Evolutionary conservation across 2,113 vertebrate species (phyloP).

Genomic region (Microcebus jonahi): DNA sequence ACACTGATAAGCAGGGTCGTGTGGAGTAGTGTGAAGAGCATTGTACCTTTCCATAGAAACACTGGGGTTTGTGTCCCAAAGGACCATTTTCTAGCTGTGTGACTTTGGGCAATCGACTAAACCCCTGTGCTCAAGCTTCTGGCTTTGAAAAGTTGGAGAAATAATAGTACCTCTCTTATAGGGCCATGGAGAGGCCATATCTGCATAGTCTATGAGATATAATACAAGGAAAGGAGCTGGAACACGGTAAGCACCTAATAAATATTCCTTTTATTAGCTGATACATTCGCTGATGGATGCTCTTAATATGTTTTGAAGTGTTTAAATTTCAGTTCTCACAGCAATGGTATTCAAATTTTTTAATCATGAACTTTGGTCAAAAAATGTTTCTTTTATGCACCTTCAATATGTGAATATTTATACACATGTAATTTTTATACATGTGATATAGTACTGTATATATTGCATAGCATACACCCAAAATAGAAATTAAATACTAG

Average conservation of each 20-base stretch:
- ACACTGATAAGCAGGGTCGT: not conserved
- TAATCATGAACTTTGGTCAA: not conserved
- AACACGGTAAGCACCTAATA: not conserved
- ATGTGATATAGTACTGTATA: not conserved
- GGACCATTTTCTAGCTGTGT: not conserved
- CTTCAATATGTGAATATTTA: not conserved
- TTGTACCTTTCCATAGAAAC: not conserved
- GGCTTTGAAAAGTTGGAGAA: not conserved
- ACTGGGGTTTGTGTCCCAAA: not conserved
- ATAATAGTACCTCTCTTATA: not conserved
- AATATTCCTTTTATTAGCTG: not conserved
- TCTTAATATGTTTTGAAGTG: not conserved
- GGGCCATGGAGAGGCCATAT: not conserved
- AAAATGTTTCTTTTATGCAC: not conserved
- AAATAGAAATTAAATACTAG: not conserved
- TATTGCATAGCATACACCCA: not conserved
- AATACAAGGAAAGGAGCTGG: not conserved
- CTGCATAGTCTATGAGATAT: not conserved
- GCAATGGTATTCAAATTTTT: not conserved
- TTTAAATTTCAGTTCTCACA: not conserved
- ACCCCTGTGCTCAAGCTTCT: not conserved
- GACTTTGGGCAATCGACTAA: not conserved
- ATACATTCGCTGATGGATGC: not conserved
- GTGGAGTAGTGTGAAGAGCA: not conserved
- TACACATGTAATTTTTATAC: not conserved